These are phyloP conservation scores for Streptopelia turtur DNA, from an alignment of 2,797 vertebrate genomes.

Conservation along the genomic window DNA sequence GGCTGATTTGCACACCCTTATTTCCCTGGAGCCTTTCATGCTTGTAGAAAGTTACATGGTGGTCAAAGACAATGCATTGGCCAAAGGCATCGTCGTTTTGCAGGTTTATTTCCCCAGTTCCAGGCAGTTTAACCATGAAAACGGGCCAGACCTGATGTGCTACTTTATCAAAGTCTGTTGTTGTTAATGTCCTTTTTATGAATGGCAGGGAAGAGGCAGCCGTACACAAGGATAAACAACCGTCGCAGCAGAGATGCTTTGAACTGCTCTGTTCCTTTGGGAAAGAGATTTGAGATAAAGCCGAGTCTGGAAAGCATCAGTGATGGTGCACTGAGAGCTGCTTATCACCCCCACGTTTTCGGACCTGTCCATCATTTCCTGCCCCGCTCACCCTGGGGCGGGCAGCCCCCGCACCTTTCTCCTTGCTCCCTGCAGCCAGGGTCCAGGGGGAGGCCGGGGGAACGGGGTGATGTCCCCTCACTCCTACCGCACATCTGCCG, in stretches of 20 bases:
- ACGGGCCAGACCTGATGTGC: background rate
- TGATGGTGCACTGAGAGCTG: background rate
- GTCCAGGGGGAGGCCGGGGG: too few relatives aligned
- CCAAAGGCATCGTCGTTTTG: accelerated
- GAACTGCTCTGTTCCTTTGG: background rate
- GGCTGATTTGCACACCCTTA: accelerated
- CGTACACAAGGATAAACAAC: background rate
- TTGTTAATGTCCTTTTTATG: background rate
- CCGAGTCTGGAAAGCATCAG: conserved; percentile 55
- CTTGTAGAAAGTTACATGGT: accelerated
- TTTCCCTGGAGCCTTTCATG: background rate
- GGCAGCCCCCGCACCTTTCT: background rate
- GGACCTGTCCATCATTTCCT: background rate
- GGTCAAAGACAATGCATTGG: accelerated
- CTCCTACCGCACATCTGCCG: background rate
- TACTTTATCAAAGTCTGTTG: background rate
- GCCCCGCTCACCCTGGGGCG: background rate
- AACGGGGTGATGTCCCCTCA: background rate
- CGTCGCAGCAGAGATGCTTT: conserved; percentile 2
- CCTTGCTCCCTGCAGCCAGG: too few relatives aligned
- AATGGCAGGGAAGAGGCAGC: conserved; percentile 1
- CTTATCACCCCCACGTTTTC: background rate
- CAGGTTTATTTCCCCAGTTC: background rate
- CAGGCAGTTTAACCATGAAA: background rate
- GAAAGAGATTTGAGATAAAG: conserved; percentile 38